phyloP scores from a whole-genome alignment of 2,113 vertebrate genomes.

The Cyanistes caeruleus region DNA sequence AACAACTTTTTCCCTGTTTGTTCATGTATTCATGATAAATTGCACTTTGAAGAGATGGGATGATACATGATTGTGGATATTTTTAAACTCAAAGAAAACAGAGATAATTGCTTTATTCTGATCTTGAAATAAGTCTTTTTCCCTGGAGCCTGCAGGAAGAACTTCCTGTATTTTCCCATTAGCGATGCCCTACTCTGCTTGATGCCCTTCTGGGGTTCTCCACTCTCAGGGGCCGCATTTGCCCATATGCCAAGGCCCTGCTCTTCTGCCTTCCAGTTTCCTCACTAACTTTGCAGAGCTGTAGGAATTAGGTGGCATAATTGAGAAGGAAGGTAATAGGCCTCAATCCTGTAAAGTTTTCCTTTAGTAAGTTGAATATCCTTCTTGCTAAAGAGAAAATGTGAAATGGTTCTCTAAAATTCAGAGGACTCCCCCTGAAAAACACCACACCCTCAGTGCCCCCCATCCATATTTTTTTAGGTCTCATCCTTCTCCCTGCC shows the following conservation, averaged over 20 bases:
- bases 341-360: background rate
- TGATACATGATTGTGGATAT: background rate
- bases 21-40: background rate
- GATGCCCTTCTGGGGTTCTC: background rate
- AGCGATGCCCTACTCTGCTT: rapidly evolving
- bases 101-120: background rate
- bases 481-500: background rate
- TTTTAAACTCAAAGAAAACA: background rate
- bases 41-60: background rate
- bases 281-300: background rate
- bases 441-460: background rate
- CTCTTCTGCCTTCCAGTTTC: background rate
- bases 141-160: background rate
- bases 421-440: background rate
- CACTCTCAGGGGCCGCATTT: background rate
- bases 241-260: background rate
- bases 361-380: background rate
- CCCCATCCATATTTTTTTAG: background rate
- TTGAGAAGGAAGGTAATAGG: background rate
- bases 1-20: background rate
- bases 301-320: background rate
- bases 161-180: background rate
- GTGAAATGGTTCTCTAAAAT: background rate
- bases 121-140: background rate
- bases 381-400: background rate